phyloP scores from a whole-genome alignment of 1,140 invertebrate genomes.

The Macrostomum lignano region DNA sequence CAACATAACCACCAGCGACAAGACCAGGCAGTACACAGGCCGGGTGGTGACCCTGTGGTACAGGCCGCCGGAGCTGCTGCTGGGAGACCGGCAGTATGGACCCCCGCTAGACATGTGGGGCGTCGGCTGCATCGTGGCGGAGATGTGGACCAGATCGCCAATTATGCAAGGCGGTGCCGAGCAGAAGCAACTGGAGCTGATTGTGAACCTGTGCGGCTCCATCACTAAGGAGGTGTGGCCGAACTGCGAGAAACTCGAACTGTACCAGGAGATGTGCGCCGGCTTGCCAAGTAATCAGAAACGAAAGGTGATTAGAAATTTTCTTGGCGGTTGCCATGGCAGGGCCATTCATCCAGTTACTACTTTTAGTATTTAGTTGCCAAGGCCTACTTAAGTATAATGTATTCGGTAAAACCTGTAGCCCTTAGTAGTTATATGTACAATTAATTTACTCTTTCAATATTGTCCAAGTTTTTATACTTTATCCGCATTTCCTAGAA shows the following conservation, averaged over 20 bases:
- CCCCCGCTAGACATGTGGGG: slow-evolving; percentile 92
- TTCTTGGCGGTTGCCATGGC: no score
- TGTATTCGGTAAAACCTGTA: no score
- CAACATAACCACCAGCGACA: slow-evolving; percentile 7
- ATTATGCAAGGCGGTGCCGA: slow-evolving; percentile 56
- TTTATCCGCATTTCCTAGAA: no score
- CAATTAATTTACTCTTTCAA: no score
- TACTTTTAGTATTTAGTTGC: no score
- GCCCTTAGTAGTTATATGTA: no score
- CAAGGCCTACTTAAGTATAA: no score
- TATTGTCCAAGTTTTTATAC: no score
- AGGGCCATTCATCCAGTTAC: no score
- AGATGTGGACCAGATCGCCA: slow-evolving; percentile 76
- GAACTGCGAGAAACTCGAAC: slow-evolving; percentile 60
- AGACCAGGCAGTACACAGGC: slow-evolving; percentile 49
- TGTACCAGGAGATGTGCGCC: slow-evolving; percentile 62
- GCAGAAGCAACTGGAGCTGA: slow-evolving; percentile 72
- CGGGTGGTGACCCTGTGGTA: slow-evolving; percentile 94
- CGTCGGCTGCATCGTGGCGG: slow-evolving; percentile 91
- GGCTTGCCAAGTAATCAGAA: no score
- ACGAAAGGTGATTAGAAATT: no score
- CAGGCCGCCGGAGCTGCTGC: slow-evolving; percentile 52
- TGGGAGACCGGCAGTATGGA: slow-evolving; percentile 64
- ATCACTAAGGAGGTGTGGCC: slow-evolving; percentile 74
- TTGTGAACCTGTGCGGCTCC: slow-evolving; percentile 78